These are phyloP conservation scores for Bufo gargarizans DNA, from an alignment of 2,113 vertebrate species.

Conservation along the genomic window DNA sequence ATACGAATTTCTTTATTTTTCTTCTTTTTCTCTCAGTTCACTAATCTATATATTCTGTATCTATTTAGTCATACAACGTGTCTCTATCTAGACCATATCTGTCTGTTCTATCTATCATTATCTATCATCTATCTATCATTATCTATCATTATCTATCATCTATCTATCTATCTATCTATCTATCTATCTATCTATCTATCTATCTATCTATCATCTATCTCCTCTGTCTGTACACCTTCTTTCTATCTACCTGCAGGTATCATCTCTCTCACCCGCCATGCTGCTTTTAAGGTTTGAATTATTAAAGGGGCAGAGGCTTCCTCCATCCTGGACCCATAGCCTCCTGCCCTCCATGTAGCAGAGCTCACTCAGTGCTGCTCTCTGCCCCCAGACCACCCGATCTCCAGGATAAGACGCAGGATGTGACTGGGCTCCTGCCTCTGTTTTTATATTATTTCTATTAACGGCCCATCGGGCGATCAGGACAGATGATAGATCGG, in stretches of 20 bases:
- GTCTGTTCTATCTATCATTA: neutral
- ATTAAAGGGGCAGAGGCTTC: conserved; percentile 30
- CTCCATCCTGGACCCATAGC: neutral
- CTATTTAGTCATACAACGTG: no score
- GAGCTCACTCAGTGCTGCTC: neutral
- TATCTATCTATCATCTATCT: no score
- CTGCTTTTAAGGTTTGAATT: conserved; percentile 46
- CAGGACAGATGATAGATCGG: conserved; percentile 27
- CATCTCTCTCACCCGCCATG: conserved; percentile 1
- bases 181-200: no score
- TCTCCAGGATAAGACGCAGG: neutral
- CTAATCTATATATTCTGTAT: no score
- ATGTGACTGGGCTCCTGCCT: neutral
- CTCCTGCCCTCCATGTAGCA: neutral
- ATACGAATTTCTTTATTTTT: no score
- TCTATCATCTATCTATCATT: no score
- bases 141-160: neutral
- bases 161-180: neutral
- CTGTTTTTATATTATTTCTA: neutral
- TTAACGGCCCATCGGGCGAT: neutral
- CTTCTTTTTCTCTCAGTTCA: no score
- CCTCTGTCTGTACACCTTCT: no score
- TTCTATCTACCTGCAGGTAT: neutral
- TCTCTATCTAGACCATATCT: no score
- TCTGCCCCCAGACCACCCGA: neutral